These are phyloP conservation scores for Setipinna tenuifilis DNA, from an alignment of 2,797 vertebrate species.

Conservation along the genomic window DNA sequence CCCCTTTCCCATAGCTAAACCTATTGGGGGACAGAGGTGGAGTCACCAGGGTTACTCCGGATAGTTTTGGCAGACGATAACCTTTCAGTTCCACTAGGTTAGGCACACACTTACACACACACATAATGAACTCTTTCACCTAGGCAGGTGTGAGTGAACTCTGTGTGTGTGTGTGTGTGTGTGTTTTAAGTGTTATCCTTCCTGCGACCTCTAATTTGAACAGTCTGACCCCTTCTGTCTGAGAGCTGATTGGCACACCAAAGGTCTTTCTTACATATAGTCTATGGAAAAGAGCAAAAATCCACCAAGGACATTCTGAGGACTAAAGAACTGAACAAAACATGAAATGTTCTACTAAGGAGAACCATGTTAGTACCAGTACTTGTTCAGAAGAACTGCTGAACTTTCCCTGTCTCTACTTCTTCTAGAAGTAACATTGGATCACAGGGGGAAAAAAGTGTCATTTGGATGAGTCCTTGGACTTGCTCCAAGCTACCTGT, in stretches of 20 bases:
- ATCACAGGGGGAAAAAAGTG: background rate
- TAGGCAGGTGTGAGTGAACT: background rate
- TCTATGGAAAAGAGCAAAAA: background rate
- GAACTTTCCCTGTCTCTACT: background rate
- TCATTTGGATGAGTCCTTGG: background rate
- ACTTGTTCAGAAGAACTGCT: too few species aligned
- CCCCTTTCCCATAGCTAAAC: background rate
- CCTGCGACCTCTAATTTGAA: background rate
- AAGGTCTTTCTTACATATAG: background rate
- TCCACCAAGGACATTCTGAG: background rate
- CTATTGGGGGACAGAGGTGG: background rate
- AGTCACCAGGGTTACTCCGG: background rate
- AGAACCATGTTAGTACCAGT: too few species aligned
- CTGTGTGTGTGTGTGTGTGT: background rate
- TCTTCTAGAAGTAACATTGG: background rate
- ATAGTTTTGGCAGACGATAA: background rate
- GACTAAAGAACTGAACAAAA: background rate
- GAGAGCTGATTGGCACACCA: background rate
- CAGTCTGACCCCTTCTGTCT: background rate
- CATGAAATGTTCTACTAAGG: background rate
- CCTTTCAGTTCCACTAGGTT: slow-evolving; percentile 3
- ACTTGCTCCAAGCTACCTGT: background rate
- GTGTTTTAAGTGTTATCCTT: background rate
- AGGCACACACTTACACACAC: background rate
- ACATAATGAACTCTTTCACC: background rate